phyloP scores from a whole-genome alignment of 2,888 invertebrate species.

The Agrotis clavis region DNA sequence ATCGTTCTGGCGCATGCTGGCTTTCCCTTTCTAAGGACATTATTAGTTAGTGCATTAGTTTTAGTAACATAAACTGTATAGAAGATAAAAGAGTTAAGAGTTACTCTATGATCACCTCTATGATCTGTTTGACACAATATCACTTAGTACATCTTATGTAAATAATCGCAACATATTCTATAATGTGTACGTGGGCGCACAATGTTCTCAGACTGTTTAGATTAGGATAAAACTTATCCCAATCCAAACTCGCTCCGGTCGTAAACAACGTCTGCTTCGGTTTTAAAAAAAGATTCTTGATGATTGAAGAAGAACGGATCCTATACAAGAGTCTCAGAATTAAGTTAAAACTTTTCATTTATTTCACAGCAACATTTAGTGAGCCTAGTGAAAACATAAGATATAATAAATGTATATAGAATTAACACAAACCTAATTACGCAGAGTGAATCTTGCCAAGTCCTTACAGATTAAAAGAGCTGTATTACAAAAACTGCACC shows the following conservation, averaged over 20 bases:
- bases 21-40: neutral
- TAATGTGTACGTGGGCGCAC: neutral
- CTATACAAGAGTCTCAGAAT: neutral
- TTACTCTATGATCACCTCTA: too few relatives aligned
- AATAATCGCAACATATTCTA: too few relatives aligned
- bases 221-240: too few relatives aligned
- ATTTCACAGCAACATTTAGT: constrained; percentile 7
- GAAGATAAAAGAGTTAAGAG: neutral
- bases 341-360: neutral
- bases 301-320: too few relatives aligned
- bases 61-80: neutral
- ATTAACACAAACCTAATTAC: constrained; percentile 38
- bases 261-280: neutral
- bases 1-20: neutral
- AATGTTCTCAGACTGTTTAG: constrained; percentile 2
- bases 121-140: too few relatives aligned
- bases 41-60: neutral
- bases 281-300: neutral
- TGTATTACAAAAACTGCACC: constrained; percentile 7
- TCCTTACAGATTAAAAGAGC: constrained; percentile 9
- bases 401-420: constrained; percentile 1
- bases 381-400: constrained; percentile 1
- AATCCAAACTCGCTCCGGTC: neutral
- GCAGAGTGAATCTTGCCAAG: constrained; percentile 25
- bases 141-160: too few relatives aligned